These are phyloP conservation scores for Cephus spinipes DNA, from an alignment of 2,888 invertebrate species.

Conservation along the genomic window DNA sequence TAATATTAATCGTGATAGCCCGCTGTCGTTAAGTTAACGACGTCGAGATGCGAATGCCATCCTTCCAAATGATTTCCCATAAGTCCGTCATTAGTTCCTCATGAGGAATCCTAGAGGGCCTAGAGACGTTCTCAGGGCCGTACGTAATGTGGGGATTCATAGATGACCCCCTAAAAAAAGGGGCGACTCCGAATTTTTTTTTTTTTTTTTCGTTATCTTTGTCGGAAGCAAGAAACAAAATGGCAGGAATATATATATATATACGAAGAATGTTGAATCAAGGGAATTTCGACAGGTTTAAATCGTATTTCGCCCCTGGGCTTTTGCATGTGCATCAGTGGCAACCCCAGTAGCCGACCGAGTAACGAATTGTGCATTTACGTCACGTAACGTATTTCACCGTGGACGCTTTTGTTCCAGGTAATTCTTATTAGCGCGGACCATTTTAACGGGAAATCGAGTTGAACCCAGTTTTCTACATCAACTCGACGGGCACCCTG, in stretches of 20 bases:
- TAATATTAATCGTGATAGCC: slow-evolving; percentile 3
- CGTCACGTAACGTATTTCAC: slow-evolving; percentile 60
- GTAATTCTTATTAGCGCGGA: slow-evolving; percentile 57
- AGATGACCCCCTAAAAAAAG: neutral
- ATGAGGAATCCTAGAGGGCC: too few species aligned
- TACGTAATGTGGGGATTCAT: too few species aligned
- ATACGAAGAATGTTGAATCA: neutral
- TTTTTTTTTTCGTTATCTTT: slow-evolving; percentile 4
- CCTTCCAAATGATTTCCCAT: neutral
- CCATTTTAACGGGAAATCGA: slow-evolving; percentile 52
- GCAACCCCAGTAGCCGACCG: too few species aligned
- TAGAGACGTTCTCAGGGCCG: too few species aligned
- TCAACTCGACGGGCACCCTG: slow-evolving; percentile 4
- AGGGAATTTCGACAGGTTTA: too few species aligned
- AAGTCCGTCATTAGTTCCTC: too few species aligned
- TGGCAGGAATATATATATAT: neutral
- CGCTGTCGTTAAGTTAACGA: neutral
- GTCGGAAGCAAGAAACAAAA: too few species aligned
- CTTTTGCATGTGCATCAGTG: too few species aligned
- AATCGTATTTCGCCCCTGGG: too few species aligned
- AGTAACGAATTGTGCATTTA: slow-evolving; percentile 49
- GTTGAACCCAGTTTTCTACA: slow-evolving; percentile 50
- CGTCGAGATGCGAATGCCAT: neutral
- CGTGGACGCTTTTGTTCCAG: slow-evolving; percentile 54
- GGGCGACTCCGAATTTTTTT: slow-evolving; percentile 10